These are phyloP conservation scores for Paramormyrops hopkinsi DNA, from an alignment of 2,797 vertebrate species.

Conservation along the genomic window DNA sequence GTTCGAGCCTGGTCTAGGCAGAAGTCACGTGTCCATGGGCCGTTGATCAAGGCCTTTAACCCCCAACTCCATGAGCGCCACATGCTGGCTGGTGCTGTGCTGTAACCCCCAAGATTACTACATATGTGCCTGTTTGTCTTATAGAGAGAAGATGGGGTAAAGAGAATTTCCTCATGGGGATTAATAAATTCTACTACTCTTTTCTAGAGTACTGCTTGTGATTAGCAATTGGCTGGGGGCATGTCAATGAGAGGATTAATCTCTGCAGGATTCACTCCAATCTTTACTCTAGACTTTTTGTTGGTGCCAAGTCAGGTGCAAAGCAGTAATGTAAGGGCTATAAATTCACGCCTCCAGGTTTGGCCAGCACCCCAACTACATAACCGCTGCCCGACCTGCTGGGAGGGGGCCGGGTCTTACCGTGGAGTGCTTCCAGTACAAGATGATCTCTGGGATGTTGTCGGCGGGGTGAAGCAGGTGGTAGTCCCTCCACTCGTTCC, in stretches of 20 bases:
- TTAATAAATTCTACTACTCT: neutral
- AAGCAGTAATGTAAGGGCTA: neutral
- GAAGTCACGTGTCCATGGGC: neutral
- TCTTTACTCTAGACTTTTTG: neutral
- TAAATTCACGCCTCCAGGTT: neutral
- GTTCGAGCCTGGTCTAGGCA: neutral
- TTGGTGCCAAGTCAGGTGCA: neutral
- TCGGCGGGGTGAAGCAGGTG: constrained; percentile 75
- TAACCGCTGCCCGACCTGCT: neutral
- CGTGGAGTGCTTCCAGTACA: constrained; percentile 98
- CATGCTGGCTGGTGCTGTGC: neutral
- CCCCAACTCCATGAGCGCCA: neutral
- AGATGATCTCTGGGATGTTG: constrained; percentile 91
- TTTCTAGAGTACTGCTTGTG: neutral
- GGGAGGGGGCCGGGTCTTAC: constrained; percentile 52
- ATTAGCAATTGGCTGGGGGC: neutral
- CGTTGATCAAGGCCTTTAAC: neutral
- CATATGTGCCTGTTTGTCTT: neutral
- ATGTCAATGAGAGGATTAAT: neutral
- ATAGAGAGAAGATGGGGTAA: neutral
- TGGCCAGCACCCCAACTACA: neutral
- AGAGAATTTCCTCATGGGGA: neutral
- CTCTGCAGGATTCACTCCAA: neutral
- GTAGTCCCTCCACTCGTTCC: constrained; percentile 88
- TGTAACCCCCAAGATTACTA: neutral